Conservation (phyloP, 2,113 vertebrate species). For the Pelobates fuscus region DNA sequence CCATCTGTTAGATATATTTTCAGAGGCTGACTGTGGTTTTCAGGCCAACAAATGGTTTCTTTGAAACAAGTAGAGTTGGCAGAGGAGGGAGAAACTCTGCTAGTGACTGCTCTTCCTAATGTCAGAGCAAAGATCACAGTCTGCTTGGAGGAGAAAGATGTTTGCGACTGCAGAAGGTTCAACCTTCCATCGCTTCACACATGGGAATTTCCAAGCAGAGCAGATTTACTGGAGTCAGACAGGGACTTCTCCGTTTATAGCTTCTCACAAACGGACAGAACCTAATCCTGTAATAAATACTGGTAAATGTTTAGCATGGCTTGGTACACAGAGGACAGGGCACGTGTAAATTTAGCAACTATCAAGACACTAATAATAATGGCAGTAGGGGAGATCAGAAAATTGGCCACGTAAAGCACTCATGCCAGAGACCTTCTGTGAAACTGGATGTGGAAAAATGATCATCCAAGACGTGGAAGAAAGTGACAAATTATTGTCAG, state of each 20-base stretch:
- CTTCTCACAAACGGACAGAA: not conserved
- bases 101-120: slow-evolving; percentile 28
- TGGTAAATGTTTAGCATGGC: not conserved
- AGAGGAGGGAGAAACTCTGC: slow-evolving; percentile 12
- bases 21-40: slow-evolving; percentile 6
- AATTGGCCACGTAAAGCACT: not conserved
- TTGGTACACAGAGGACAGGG: not conserved
- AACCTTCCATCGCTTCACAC: slow-evolving; percentile 21
- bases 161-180: slow-evolving; percentile 18
- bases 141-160: slow-evolving; percentile 26
- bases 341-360: not conserved
- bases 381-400: not conserved
- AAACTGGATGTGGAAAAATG: too few relatives aligned
- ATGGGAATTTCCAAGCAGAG: slow-evolving; percentile 17
- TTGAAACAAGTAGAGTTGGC: slow-evolving; percentile 40
- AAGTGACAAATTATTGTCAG: too few relatives aligned
- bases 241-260: not conserved
- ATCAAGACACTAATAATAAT: not conserved
- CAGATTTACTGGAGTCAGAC: slow-evolving; percentile 3
- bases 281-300: slow-evolving; percentile 16
- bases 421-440: not conserved
- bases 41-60: slow-evolving; percentile 29
- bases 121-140: slow-evolving; percentile 36
- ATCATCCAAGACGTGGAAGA: too few relatives aligned
- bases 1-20: slow-evolving; percentile 47